Base-by-base conservation (phyloP, 2,888 invertebrate species). In the Xanthostigma xanthostigma region DNA sequence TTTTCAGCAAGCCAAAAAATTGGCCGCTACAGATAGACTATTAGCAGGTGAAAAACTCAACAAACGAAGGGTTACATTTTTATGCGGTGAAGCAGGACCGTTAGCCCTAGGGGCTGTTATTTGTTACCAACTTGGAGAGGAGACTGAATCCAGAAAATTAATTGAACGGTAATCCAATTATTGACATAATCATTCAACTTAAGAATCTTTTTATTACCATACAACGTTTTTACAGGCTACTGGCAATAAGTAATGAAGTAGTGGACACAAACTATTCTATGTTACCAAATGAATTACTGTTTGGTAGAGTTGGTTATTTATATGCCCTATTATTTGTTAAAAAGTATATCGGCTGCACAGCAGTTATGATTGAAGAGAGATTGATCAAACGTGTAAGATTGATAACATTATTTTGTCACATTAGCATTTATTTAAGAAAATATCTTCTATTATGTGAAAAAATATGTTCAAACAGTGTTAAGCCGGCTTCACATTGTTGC, bases 241-340 rank as follows among this genome's bases (percentile, higher is more conserved):
- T 74, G 55, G 62, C 69, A 11, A 59, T 84, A 49, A 68, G 72
- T 48, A 65, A 71, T 45, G 65, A 74, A 54, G 72, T 81, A 45
- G 62, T 76, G 54, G 68, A 73, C 48, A 68, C 74, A 40, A 61
- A 62, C 27, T 27, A 27, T 44, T 63, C 66, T 17, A 70, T 72
- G 53, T 58, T 77, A 45, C 81, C 89, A 0, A 85, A 92, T 73
- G 93, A 93, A 68, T 65, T 90, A 49, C 70, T 94, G 36, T 91
- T 88, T 71, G 93, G 94, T 6, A 74, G 87, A 60, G 76, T 78
- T 55, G 93, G 93, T 14, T 92, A 87, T 64, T 69, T 94, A 11
- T 88, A 76, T 68, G 72, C 86, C 3, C 69, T 92, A 45, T 66
- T 90, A 9, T 88, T 81, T 70, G 75, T 89, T 1, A 82, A 82